Base-by-base conservation (phyloP, 2,113 vertebrate genomes). In the Apteryx owenii region DNA sequence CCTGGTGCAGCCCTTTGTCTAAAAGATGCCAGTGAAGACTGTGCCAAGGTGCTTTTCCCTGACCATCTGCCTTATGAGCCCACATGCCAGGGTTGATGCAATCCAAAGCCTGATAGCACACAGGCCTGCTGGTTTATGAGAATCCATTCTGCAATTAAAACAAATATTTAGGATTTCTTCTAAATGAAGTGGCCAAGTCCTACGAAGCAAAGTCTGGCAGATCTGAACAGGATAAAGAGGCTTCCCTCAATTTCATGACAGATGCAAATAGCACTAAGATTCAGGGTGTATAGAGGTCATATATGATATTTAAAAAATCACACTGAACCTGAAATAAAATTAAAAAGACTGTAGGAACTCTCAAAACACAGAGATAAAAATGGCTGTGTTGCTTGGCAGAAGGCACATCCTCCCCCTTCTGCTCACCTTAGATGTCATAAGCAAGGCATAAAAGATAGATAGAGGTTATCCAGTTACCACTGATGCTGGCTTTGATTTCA, bases 161-260 rank as follows among this genome's bases (percentile, higher is more conserved):
- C 96, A 98, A 97, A 96, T 98, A 97, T 98, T 97, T 96, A 96
- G 95, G 94, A 95, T 98, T 97, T 94, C 89, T 97, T 54, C 95
- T 90, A 79, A 91, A 69, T 1, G 62, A 85, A 93, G 94, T 65
- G 97, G 95, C 97, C 93, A 88, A 96, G 80, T 94, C 95, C 95
- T 96, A 16, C 10, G 25, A 91, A 97, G 95, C 94, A 65, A 85
- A 96, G 65, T 65, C 96, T 96, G 94, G 88, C 18, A 4, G 90
- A 80, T 96, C 89, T 72, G 96, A 93, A 80, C 38, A 36, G 94
- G 93, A 89, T 83, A 78, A 96, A 96, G 96, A 98, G 95, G 93
- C 85, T 91, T 91, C 89, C 77, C 95, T 94, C 91, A 92, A 88
- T 92, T 81, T 96, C 82, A n/a, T 89, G 93, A 80, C 72, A 91